These are phyloP conservation scores for Hypercompe scribonia DNA, from an alignment of 2,888 invertebrate species.

Conservation along the genomic window DNA sequence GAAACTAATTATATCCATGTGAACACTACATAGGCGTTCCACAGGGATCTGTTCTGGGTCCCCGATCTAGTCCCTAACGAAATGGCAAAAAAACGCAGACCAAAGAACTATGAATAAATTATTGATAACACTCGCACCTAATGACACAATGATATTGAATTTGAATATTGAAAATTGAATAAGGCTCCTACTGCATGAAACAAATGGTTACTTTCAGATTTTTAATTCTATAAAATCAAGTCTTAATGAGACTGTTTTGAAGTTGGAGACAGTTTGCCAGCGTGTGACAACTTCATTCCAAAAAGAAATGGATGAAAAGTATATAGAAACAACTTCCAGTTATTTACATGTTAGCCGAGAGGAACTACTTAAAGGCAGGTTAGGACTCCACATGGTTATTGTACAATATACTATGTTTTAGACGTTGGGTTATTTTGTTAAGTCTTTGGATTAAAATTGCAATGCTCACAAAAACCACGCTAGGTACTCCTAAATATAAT, in stretches of 20 bases:
- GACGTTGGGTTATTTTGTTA: no score
- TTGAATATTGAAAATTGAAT: no score
- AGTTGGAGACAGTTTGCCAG: constrained; percentile 62
- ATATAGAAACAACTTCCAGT: constrained; percentile 65
- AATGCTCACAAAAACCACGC: no score
- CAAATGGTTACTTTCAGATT: constrained; percentile 57
- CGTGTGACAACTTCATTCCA: constrained; percentile 72
- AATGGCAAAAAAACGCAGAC: background rate
- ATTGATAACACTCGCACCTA: no score
- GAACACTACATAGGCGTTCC: background rate
- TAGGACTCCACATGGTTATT: constrained; percentile 18
- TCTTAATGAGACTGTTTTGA: constrained; percentile 55
- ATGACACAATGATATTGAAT: no score
- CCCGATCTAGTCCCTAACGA: background rate
- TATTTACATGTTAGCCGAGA: constrained; percentile 51
- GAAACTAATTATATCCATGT: background rate
- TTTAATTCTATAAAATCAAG: constrained; percentile 54
- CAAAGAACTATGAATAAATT: background rate
- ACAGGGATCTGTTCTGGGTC: constrained; percentile 7
- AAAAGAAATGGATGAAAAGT: constrained; percentile 78
- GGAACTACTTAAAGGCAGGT: constrained; percentile 72
- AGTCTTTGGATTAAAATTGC: no score
- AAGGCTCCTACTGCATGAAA: no score
- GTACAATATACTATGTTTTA: background rate
- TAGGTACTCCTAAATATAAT: no score